Conservation (phyloP, 2,888 invertebrate genomes). For the Zonitis immaculata region DNA sequence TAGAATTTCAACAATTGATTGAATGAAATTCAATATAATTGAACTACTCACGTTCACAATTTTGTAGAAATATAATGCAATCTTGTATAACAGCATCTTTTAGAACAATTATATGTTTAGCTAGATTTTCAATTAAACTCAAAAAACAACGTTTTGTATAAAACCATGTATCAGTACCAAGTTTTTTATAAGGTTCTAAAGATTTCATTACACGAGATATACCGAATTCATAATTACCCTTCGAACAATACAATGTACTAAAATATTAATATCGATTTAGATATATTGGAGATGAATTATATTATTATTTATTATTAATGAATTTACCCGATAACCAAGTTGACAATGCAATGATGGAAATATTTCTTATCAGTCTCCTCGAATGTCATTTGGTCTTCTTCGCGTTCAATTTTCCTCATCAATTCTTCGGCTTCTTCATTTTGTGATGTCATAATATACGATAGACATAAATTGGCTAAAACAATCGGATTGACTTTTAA, state of each 20-base stretch:
- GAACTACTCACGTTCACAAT: constrained; percentile 66
- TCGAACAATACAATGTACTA: constrained; percentile 93
- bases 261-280: too few relatives aligned
- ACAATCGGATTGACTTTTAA: constrained; percentile 92
- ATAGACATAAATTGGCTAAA: constrained; percentile 95
- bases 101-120: constrained; percentile 85
- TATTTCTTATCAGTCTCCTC: constrained; percentile 91
- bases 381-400: constrained; percentile 89
- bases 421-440: constrained; percentile 98
- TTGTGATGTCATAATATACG: constrained; percentile 98
- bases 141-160: constrained; percentile 95
- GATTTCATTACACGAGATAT: constrained; percentile 97
- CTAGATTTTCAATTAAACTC: constrained; percentile 84
- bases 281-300: too few relatives aligned
- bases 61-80: constrained; percentile 82
- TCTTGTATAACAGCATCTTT: constrained; percentile 84
- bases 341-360: constrained; percentile 96
- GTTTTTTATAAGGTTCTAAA: constrained; percentile 87
- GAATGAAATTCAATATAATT: too few relatives aligned
- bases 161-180: constrained; percentile 98
- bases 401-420: constrained; percentile 97
- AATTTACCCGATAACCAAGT: constrained; percentile 87
- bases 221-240: constrained; percentile 98
- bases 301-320: too few relatives aligned
- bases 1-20: neutral